Base-by-base conservation (phyloP, 1,140 invertebrate genomes). In the Drosophila navojoa region DNA sequence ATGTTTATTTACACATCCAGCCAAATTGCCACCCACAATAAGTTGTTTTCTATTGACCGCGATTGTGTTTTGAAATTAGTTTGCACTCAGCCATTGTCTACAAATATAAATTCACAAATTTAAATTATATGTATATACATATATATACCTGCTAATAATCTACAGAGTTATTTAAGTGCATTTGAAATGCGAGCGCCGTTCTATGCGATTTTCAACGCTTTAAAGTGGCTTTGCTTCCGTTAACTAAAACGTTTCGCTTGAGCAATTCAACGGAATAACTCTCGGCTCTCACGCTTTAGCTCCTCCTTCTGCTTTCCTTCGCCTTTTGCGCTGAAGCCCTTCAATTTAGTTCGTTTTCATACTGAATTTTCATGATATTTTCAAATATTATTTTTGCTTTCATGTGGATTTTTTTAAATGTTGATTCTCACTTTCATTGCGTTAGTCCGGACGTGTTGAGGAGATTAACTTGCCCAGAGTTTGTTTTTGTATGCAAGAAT, bases 1-100 rank as follows among this genome's bases (percentile, higher is more conserved):
- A 71, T 82, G 76, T 89, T 79, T 86, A 82, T 86, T 86, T 73
- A 79, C 76, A 87, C 71, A 66, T 76, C 35, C 42, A 68, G 25
- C 19, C 32, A 44, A 60, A 66, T 53, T 19, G 60, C 53, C 22
- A 3, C 25, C 55, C 9, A 29, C 42, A 59, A 59, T 45, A n/a
- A 22, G 42, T 59, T 59, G 57, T 59, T 47, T 59, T 47, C 42
- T 35, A 11, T 52, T 44, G 19, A 53, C 47, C 50, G 55, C 50
- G 47, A 75, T 81, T 85, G 78, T 80, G 62, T 63, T n/a, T 22
- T 61, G 22, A 61, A 73, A 73, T 69, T 69, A 62, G 66, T 62
- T 69, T 69, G 69, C 22, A 19, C 42, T 52, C 38, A 35, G 19
- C 63, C 63, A 67, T 67, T 72, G 70, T 72, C 47, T 59, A 22